Evolutionary conservation across 2,797 vertebrate genomes (phyloP).

Genomic region (Spinus olivaceus): DNA sequence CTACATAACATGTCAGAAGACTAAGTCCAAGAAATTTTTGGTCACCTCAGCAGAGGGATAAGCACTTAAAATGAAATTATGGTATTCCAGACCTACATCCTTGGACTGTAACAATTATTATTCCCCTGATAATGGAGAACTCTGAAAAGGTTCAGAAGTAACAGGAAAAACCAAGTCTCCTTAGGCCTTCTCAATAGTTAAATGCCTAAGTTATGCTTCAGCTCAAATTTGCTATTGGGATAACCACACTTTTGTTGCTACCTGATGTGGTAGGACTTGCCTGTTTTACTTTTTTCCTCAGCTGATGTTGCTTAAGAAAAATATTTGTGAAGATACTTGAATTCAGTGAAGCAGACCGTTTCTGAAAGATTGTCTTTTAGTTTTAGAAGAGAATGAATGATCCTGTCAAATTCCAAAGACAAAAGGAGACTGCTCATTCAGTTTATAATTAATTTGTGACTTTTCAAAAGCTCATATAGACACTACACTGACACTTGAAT

Average conservation of each 20-base stretch:
- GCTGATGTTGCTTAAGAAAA: background rate
- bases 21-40: background rate
- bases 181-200: background rate
- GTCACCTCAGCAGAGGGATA: background rate
- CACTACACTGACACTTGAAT: background rate
- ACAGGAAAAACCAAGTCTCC: background rate
- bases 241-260: background rate
- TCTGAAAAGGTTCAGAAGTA: background rate
- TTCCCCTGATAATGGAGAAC: background rate
- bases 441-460: background rate
- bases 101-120: background rate
- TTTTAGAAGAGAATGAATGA: background rate
- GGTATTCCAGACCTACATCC: background rate
- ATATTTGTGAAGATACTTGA: background rate
- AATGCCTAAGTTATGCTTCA: background rate
- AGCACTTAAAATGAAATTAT: background rate
- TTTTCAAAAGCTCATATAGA: background rate
- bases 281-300: background rate
- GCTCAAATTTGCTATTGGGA: background rate
- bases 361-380: background rate
- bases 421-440: background rate
- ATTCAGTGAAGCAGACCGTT: background rate
- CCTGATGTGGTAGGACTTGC: background rate
- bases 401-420: background rate
- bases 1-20: background rate